phyloP scores from a whole-genome alignment of 2,113 vertebrate species.

The Benthochromis sp. region DNA sequence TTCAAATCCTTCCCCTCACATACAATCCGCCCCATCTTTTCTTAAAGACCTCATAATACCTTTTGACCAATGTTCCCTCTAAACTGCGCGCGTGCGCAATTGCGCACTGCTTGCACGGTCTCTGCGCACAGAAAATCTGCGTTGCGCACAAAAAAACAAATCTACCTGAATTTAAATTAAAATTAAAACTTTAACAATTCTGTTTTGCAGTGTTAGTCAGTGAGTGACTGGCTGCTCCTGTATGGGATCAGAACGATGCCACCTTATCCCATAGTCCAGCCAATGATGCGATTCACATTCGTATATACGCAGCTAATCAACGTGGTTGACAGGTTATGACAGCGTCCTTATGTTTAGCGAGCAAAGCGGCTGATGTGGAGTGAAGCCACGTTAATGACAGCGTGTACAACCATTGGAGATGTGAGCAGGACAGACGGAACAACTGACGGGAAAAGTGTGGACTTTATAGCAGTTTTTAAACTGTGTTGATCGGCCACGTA shows the following conservation, averaged over 20 bases:
- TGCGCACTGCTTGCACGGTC: fast-evolving
- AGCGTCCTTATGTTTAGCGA: background rate
- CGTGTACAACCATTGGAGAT: background rate
- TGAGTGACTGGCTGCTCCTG: background rate
- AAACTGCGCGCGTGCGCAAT: background rate
- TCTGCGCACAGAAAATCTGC: background rate
- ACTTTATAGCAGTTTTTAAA: background rate
- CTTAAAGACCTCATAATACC: background rate
- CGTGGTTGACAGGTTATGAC: fast-evolving
- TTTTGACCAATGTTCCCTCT: background rate
- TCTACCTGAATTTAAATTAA: background rate
- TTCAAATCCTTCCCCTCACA: background rate
- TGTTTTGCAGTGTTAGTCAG: fast-evolving
- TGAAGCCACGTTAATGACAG: background rate
- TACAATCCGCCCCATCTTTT: background rate
- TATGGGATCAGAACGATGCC: fast-evolving
- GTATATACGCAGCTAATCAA: background rate
- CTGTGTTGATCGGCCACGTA: too few relatives aligned
- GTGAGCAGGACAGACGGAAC: background rate
- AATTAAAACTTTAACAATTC: background rate
- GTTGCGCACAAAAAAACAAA: fast-evolving
- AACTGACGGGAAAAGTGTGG: fast-evolving
- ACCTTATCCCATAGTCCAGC: fast-evolving
- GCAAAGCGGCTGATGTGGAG: background rate
- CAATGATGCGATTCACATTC: fast-evolving